These are phyloP conservation scores for Trilocha varians DNA, from an alignment of 2,888 invertebrate genomes.

Conservation along the genomic window DNA sequence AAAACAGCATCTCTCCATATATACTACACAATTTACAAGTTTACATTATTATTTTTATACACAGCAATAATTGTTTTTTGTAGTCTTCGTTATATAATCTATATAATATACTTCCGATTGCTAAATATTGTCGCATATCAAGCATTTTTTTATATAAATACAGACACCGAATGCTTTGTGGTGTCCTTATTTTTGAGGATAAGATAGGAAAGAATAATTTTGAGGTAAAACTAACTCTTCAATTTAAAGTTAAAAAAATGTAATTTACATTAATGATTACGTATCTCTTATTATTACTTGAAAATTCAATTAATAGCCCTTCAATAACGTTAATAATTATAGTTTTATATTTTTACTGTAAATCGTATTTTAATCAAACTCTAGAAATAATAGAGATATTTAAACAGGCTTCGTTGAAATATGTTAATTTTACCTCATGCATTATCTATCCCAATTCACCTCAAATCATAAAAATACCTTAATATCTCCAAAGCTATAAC, in stretches of 20 bases:
- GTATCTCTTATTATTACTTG: too few species aligned
- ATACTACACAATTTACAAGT: conserved; percentile 72
- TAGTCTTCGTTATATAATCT: conserved; percentile 66
- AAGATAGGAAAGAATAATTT: too few species aligned
- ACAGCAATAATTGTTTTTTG: conserved; percentile 69
- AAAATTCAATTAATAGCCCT: too few species aligned
- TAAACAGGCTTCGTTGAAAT: too few species aligned
- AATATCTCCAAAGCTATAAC: conserved; percentile 14
- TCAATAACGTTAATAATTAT: too few species aligned
- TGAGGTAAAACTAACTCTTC: too few species aligned
- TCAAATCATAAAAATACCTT: not conserved
- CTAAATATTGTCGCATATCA: conserved; percentile 72
- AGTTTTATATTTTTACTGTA: too few species aligned
- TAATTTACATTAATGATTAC: too few species aligned
- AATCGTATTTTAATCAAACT: too few species aligned
- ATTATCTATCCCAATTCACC: not conserved
- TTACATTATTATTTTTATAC: conserved; percentile 70
- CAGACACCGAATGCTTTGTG: conserved; percentile 48
- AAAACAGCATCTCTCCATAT: conserved; percentile 63
- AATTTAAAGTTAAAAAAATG: too few species aligned
- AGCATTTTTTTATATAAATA: conserved; percentile 44
- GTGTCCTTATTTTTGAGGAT: conserved; percentile 46
- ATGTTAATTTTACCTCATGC: too few species aligned
- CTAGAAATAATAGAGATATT: too few species aligned
- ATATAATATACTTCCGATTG: conserved; percentile 54